Evolutionary conservation across 2,113 vertebrate genomes (phyloP).

Genomic region (Misgurnus mizolepis): DNA sequence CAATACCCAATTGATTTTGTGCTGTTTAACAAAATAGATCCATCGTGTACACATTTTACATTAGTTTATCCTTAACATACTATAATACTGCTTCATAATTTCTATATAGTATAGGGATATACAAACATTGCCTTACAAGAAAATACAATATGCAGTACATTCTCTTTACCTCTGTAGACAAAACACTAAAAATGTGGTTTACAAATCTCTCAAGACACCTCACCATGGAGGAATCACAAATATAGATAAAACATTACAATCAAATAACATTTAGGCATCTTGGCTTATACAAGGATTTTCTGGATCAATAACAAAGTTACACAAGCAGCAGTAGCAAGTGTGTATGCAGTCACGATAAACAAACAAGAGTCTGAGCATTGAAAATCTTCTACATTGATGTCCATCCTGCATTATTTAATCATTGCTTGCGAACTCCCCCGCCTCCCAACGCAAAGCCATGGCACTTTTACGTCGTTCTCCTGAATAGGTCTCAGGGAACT

Average conservation of each 20-base stretch:
- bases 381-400: constrained; percentile 51
- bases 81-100: constrained; percentile 12
- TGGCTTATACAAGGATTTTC: constrained; percentile 53
- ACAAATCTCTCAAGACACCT: constrained; percentile 57
- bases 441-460: constrained; percentile 78
- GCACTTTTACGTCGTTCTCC: constrained; percentile 75
- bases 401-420: constrained; percentile 57
- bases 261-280: constrained; percentile 64
- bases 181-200: constrained; percentile 65
- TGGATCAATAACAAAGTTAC: constrained; percentile 59
- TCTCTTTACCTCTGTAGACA: constrained; percentile 56
- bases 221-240: constrained; percentile 56
- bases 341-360: constrained; percentile 62
- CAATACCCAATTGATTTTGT: constrained; percentile 12
- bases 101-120: constrained; percentile 47
- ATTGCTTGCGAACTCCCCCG: constrained; percentile 71
- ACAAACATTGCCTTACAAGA: constrained; percentile 54
- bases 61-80: not conserved
- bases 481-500: constrained; percentile 70
- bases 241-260: constrained; percentile 61
- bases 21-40: constrained; percentile 12
- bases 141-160: constrained; percentile 67
- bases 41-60: not conserved
- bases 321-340: constrained; percentile 64
- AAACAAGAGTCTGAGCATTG: constrained; percentile 57